These are phyloP conservation scores for Megaceryle torquata DNA, from an alignment of 2,113 vertebrate species.

Conservation along the genomic window DNA sequence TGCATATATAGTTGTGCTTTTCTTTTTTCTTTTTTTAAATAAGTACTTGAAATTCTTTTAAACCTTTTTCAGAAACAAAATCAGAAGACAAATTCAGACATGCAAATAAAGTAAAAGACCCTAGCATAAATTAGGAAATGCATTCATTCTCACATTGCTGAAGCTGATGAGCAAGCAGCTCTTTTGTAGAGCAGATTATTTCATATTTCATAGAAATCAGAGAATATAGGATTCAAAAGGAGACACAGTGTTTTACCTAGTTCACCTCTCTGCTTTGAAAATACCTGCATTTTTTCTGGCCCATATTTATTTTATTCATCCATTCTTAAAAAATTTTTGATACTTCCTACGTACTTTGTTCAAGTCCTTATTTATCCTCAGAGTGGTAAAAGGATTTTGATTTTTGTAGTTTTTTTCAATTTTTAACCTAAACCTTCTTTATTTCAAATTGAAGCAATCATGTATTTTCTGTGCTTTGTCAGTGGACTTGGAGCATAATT, in stretches of 20 bases:
- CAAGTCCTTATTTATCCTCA: background rate
- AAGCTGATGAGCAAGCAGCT: background rate
- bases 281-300: background rate
- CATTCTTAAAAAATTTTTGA: background rate
- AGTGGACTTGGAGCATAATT: conserved; percentile 38
- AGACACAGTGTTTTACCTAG: background rate
- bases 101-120: background rate
- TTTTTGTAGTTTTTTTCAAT: background rate
- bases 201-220: background rate
- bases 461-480: background rate
- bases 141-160: background rate
- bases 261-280: background rate
- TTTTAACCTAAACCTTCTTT: background rate
- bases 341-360: background rate
- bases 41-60: background rate
- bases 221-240: background rate
- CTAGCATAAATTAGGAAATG: background rate
- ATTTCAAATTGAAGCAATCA: conserved; percentile 14
- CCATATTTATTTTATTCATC: background rate
- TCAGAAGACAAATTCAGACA: background rate
- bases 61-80: background rate
- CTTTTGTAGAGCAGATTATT: background rate
- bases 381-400: background rate
- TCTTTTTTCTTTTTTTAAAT: background rate
- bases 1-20: background rate